A percentile compares a stretch with the other conserved stretches of the same genome.
Evolutionary conservation across 2,113 vertebrate genomes (phyloP).

Genomic region (Condylura cristata): DNA sequence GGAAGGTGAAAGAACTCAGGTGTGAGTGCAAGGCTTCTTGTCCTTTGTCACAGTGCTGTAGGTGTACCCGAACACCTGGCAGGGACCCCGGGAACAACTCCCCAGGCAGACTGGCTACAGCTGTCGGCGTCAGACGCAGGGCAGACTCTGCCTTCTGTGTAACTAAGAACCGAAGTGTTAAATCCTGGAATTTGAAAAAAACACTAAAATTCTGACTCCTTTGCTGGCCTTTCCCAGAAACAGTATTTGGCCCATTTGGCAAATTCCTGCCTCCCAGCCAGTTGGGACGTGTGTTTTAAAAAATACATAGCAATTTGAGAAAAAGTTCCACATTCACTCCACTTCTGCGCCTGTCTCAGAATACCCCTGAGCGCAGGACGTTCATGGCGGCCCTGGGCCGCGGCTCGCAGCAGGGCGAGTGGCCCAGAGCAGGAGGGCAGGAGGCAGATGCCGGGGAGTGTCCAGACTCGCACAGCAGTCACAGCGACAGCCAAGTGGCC

Average conservation of each 20-base stretch:
- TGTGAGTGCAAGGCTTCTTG: not conserved
- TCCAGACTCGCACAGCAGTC: not conserved
- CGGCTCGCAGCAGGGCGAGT: not conserved
- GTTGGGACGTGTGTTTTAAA: not conserved
- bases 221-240: not conserved
- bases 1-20: not conserved
- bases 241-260: not conserved
- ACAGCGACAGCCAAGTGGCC: not conserved
- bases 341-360: not conserved
- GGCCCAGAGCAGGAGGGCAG: too few species aligned
- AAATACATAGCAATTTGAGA: not conserved
- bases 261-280: not conserved
- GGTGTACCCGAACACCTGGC: too few species aligned
- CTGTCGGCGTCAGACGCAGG: not conserved
- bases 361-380: accelerated
- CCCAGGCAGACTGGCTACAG: too few species aligned
- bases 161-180: not conserved
- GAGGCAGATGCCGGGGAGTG: too few species aligned
- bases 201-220: not conserved
- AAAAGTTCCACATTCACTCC: not conserved
- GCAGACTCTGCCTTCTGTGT: not conserved
- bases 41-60: too few species aligned
- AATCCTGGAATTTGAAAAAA: not conserved
- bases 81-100: too few species aligned
- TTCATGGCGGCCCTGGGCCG: not conserved